Conservation (phyloP, 2,797 vertebrate species). For the Neoniphon sammara region DNA sequence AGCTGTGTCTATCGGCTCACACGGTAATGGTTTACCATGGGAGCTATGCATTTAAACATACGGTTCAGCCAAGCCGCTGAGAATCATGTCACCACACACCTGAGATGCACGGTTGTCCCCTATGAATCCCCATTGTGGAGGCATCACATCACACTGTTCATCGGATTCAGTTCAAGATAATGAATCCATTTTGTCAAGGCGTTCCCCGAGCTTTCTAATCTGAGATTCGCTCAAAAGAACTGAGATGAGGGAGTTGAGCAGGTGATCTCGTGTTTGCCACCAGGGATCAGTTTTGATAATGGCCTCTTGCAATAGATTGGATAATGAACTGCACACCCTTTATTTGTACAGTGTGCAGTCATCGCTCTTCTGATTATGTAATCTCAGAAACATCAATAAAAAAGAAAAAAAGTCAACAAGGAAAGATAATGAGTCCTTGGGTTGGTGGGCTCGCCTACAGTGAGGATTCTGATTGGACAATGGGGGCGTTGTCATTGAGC, state of each 20-base stretch:
- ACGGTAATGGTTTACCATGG: slow-evolving; percentile 64
- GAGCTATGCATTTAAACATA: slow-evolving; percentile 64
- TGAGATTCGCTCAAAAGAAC: slow-evolving; percentile 18
- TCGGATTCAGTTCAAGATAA: slow-evolving; percentile 14
- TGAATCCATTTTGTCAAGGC: slow-evolving; percentile 11
- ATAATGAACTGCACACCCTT: slow-evolving; percentile 34
- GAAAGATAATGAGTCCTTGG: slow-evolving; percentile 32
- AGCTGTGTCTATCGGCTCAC: slow-evolving; percentile 43
- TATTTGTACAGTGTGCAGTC: not conserved
- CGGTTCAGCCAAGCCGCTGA: slow-evolving; percentile 34
- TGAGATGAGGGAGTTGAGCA: slow-evolving; percentile 30
- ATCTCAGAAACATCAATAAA: slow-evolving; percentile 52
- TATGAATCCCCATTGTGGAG: slow-evolving; percentile 17
- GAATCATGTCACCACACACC: slow-evolving; percentile 29
- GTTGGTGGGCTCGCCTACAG: not conserved
- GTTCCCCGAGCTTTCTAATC: not conserved
- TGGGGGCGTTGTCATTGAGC: slow-evolving; percentile 2
- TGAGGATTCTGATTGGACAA: slow-evolving; percentile 25
- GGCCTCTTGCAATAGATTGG: slow-evolving; percentile 39
- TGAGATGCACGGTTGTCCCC: slow-evolving; percentile 2
- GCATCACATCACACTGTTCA: slow-evolving; percentile 29
- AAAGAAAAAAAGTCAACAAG: slow-evolving; percentile 24
- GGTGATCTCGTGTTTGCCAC: slow-evolving; percentile 16
- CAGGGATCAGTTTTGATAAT: slow-evolving; percentile 31
- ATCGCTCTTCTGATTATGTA: slow-evolving; percentile 19